Evolutionary conservation across 2,797 vertebrate genomes (phyloP).

Genomic region (Phrynocephalus vlangalii): DNA sequence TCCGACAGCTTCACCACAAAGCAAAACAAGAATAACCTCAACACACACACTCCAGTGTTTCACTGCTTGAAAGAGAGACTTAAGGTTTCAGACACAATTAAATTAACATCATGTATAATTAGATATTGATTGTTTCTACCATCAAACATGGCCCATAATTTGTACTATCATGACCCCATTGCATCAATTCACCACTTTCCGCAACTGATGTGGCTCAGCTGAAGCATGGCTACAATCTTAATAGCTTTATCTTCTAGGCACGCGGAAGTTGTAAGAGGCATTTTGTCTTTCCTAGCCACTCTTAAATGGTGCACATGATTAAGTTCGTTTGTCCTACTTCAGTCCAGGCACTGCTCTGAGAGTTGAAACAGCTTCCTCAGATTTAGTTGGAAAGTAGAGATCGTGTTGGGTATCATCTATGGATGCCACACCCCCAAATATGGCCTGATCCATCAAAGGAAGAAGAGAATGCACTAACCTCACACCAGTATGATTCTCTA

Average conservation of each 20-base stretch:
- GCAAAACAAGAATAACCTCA: slow-evolving; percentile 18
- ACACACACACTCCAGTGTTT: neutral
- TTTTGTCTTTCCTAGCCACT: neutral
- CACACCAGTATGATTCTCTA: too few relatives aligned
- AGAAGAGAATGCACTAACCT: too few relatives aligned
- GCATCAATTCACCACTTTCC: neutral
- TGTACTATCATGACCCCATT: slow-evolving; percentile 42
- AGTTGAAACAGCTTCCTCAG: too few relatives aligned
- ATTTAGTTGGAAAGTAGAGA: too few relatives aligned
- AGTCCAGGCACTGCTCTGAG: neutral
- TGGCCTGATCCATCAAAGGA: too few relatives aligned
- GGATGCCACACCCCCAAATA: too few relatives aligned
- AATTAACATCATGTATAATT: slow-evolving; percentile 72
- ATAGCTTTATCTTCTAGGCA: slow-evolving; percentile 23
- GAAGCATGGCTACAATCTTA: slow-evolving; percentile 30
- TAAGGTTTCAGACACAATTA: slow-evolving; percentile 64
- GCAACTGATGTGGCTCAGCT: slow-evolving; percentile 39
- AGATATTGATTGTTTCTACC: slow-evolving; percentile 67
- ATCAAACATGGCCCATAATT: slow-evolving; percentile 42
- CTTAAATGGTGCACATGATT: neutral
- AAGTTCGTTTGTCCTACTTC: neutral
- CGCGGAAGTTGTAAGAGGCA: slow-evolving; percentile 18
- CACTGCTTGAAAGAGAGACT: slow-evolving; percentile 51
- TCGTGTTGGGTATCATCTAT: too few relatives aligned
- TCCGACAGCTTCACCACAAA: slow-evolving; percentile 49